A percentile compares a stretch with the other conserved stretches of the same genome.
Evolutionary conservation across 2,888 invertebrate species (phyloP).

Genomic region (Lepidochrysops patricia): DNA sequence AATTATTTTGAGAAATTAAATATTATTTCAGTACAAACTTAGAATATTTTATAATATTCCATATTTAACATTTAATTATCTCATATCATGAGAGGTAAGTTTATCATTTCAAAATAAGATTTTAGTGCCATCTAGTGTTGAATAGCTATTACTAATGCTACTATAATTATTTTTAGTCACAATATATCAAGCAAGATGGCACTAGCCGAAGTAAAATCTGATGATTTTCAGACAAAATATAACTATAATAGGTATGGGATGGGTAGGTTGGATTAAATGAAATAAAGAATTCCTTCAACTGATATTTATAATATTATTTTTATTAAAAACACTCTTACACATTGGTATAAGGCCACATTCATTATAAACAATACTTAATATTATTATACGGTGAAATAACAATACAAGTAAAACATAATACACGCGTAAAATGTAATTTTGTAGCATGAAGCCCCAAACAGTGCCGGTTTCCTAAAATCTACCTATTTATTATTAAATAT

Average conservation of each 20-base stretch:
- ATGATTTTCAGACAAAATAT: not conserved
- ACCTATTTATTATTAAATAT: too few relatives aligned
- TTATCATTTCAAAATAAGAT: not conserved
- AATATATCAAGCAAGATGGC: not conserved
- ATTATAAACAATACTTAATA: conserved; percentile 44
- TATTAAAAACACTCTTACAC: conserved; percentile 36
- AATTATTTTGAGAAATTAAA: too few relatives aligned
- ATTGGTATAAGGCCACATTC: conserved; percentile 41
- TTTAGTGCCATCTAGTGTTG: not conserved
- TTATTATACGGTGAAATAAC: conserved; percentile 55
- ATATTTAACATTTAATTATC: too few relatives aligned
- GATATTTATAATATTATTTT: not conserved
- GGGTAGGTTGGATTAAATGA: not conserved
- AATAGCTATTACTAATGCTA: not conserved
- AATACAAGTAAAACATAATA: conserved; percentile 33
- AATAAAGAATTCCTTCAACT: not conserved
- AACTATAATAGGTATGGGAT: not conserved
- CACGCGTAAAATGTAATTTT: not conserved
- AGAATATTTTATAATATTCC: not conserved
- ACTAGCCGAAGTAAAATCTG: not conserved
- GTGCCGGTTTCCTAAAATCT: too few relatives aligned
- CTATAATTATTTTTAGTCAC: not conserved
- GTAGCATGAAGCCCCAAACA: not conserved
- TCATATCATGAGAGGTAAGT: not conserved
- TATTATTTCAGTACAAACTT: too few relatives aligned